These are phyloP conservation scores for Miltochrista miniata DNA, from an alignment of 2,888 invertebrate species.

Conservation along the genomic window DNA sequence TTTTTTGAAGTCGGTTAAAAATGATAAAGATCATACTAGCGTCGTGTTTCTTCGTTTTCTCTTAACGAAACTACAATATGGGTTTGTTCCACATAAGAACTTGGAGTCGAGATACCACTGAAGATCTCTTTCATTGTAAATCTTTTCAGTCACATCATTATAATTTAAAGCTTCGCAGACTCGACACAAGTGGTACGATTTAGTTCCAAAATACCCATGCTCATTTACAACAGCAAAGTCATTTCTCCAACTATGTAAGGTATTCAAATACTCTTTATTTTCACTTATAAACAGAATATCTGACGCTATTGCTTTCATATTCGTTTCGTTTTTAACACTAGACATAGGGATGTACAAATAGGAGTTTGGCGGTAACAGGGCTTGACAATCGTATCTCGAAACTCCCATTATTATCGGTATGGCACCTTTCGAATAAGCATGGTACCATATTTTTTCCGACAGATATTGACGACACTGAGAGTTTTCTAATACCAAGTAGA, in stretches of 20 bases:
- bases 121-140: conserved; percentile 45
- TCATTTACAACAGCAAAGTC: conserved; percentile 84
- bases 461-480: conserved; percentile 87
- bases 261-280: conserved; percentile 53
- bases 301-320: conserved; percentile 75
- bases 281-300: conserved; percentile 76
- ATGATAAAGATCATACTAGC: no score
- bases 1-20: no score
- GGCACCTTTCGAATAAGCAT: conserved; percentile 84
- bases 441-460: conserved; percentile 88
- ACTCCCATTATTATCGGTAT: conserved; percentile 88
- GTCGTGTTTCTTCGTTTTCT: neutral
- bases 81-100: neutral
- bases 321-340: conserved; percentile 30
- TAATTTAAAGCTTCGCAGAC: conserved; percentile 87
- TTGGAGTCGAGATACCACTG: conserved; percentile 45
- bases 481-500: conserved; percentile 89
- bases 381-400: conserved; percentile 67
- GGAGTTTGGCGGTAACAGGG: conserved; percentile 85
- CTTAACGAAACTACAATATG: neutral
- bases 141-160: conserved; percentile 61
- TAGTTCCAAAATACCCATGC: conserved; percentile 86
- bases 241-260: conserved; percentile 85
- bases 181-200: conserved; percentile 85
- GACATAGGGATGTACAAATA: conserved; percentile 78